Base-by-base conservation (phyloP, 1,140 invertebrate genomes). In the Aphelinus atriplicis region DNA sequence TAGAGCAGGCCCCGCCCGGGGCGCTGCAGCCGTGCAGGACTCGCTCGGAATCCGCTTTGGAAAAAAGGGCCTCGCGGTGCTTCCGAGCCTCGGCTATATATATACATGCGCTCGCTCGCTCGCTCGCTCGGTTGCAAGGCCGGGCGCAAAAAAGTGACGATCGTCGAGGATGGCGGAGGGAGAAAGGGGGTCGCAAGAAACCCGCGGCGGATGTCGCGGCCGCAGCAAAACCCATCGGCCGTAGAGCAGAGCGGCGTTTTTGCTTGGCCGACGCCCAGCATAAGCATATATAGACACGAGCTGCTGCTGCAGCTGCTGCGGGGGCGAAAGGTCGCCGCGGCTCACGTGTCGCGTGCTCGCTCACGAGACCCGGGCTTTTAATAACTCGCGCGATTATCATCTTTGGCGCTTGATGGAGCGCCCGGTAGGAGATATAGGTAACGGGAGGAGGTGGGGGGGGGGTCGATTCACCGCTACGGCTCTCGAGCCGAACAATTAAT, bases 401-500 rank as follows among this genome's bases (percentile, higher is more conserved):
- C 67, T 45, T 70, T 60, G 50, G 57, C 45, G 56, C 68, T 26
- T 26, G 26, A 26, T 26, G 26, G 26, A 26, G 26, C 26, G 26
- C 26, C 26, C 26, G 26, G 26, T 26, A 26, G 26, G 57, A 7
- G 56, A 43, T 51, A 47, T 5, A 65, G 26, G 43, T 77, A 77
- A 77, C 70, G 75, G 70, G 26, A 26, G 26, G 26, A 26, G 26
- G 26, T 0, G 26, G 26, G 26, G 26, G 26, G 26, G 26, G 26
- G 26, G 26, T 26, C 55, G 65, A 77, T 72, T 71, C 68, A 72
- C 64, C 68, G 75, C 75, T 67, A 72, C 51, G 43, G 26, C 42
- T 7, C 73, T 72, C 58, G 26, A 26, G 68, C 70, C 51, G 73
- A 77, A 69, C 53, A 77, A 77, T 77, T 72, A 73, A 77, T 77